Percentiles rank a stretch among this genome's conserved stretches.
These are phyloP conservation scores for Craseonycteris thonglongyai DNA, from an alignment of 2,113 vertebrate genomes.

Conservation along the genomic window DNA sequence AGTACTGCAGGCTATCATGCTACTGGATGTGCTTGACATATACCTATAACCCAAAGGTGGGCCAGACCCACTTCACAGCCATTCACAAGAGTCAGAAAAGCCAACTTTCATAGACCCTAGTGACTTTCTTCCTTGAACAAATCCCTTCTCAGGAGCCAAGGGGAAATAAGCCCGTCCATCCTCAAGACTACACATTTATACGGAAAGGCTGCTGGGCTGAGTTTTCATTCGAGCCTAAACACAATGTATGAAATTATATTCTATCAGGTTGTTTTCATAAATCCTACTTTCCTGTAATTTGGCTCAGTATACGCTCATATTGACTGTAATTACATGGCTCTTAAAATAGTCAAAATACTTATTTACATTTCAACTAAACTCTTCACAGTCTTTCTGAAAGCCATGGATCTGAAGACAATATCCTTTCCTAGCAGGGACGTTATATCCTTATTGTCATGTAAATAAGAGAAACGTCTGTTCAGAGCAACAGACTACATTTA, in stretches of 20 bases:
- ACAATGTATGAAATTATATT: neutral
- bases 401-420: neutral
- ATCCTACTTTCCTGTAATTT: neutral
- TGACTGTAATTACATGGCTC: neutral
- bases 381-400: neutral
- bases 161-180: neutral
- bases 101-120: neutral
- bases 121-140: neutral
- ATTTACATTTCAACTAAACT: slow-evolving; percentile 20
- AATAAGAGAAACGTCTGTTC: neutral
- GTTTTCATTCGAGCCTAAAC: neutral
- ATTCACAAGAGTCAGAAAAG: neutral
- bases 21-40: neutral
- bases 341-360: neutral
- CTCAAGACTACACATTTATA: neutral
- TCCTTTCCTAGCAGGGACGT: neutral
- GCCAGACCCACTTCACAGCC: neutral
- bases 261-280: neutral
- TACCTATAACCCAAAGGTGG: neutral
- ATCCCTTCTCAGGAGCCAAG: neutral
- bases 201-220: neutral
- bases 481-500: neutral
- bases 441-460: neutral
- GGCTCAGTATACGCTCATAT: neutral
- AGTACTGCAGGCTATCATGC: neutral